Evolutionary conservation across 2,797 vertebrate genomes (phyloP), one percentile per base, ranked within the genome.

Genomic region (Sebastes hopkinsi): DNA sequence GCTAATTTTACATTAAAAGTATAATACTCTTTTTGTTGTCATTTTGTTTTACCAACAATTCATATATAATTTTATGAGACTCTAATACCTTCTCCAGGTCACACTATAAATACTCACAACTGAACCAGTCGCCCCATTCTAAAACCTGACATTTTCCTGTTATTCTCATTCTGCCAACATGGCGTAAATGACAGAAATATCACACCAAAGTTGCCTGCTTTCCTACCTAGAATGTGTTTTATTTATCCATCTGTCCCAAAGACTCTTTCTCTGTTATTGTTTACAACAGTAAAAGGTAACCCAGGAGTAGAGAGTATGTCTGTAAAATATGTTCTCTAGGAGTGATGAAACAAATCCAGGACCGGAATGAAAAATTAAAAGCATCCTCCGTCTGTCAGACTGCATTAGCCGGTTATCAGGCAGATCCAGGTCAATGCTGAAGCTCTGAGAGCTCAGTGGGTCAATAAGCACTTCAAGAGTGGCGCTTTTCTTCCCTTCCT

Each of bases 401-500:
- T 55, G 58, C 56, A 56, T 81, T 68, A 69, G 71, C 42, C 32
- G 70, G 5, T 69, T 71, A 67, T 75, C 70, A 52, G 64, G 72
- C 55, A 29, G 78, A 82, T 61, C 62, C 71, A 58, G 34, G 7
- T 16, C 46, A 20, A 1, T n/a, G 58, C 38, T 54, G 8, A 27
- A 72, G 68, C 50, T 52, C 4, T 64, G 52, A 54, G 61, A 56
- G 75, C 68, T 67, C 22, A 4, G 6, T 5, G 64, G 75, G 81
- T 79, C 78, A 79, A 81, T 54, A 65, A n/a, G 16, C 29, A 30
- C 67, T 54, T 73, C 29, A 62, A 27, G 74, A 69, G 56, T 60
- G 16, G 46, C 11, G 5, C 10, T 11, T 4, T 60, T 11, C 10
- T 38, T 55, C 20, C 32, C 9, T 13, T 13, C 29, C 16, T 3